Evolutionary conservation across 2,113 vertebrate species (phyloP).

Genomic region (Sorex araneus): DNA sequence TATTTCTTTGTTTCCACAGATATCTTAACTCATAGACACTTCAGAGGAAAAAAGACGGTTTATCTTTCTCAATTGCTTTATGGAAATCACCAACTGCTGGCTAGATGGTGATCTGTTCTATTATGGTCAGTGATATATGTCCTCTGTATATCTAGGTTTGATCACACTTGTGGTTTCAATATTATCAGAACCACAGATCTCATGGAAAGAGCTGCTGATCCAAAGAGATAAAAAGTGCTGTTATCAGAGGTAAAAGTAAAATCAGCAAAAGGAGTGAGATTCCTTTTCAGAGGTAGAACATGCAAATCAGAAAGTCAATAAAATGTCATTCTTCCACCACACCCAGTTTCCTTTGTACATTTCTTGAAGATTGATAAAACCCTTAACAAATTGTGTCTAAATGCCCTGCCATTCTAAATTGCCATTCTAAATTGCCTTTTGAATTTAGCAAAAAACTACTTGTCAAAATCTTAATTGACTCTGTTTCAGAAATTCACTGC

Average conservation of each 20-base stretch:
- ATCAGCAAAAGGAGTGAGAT: neutral
- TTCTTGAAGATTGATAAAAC: slow-evolving; percentile 28
- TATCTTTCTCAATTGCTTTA: neutral
- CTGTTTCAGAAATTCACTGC: neutral
- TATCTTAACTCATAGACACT: neutral
- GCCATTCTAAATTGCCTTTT: slow-evolving; percentile 16
- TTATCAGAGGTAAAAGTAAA: neutral
- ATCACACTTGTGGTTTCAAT: neutral
- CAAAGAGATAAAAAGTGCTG: neutral
- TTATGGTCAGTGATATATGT: neutral
- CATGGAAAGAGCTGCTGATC: neutral
- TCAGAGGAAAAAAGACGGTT: neutral
- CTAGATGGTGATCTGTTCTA: fast-evolving
- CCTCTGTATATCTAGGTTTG: neutral
- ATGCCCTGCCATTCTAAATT: slow-evolving; percentile 26
- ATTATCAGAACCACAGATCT: neutral
- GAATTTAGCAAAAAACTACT: slow-evolving; percentile 25
- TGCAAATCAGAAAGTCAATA: neutral
- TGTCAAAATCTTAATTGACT: slow-evolving; percentile 45
- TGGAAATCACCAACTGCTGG: neutral
- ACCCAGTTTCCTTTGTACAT: slow-evolving; percentile 16
- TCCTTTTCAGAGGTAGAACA: neutral
- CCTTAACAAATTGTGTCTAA: neutral
- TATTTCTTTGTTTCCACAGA: neutral
- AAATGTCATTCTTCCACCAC: neutral